phyloP scores from a whole-genome alignment of 92 coral and sea anemone genomes.

The Galaxea fascicularis region DNA sequence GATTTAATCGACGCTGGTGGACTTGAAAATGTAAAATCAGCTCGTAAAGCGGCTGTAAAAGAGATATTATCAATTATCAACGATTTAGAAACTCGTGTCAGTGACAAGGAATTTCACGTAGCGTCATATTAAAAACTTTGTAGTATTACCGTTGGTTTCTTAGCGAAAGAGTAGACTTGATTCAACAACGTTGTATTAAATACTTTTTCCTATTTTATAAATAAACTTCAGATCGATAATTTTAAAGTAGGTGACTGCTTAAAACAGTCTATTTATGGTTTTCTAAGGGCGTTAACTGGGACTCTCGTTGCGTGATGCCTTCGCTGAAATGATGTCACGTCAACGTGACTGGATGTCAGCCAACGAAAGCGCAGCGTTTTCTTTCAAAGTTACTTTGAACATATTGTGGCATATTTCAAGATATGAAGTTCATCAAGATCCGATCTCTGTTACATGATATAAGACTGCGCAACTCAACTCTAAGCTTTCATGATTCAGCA shows the following conservation, averaged over 20 bases:
- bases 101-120: background rate
- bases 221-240: background rate
- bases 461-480: no score
- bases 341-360: no score
- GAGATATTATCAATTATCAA: conserved; percentile 48
- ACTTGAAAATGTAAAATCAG: conserved; percentile 27
- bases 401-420: no score
- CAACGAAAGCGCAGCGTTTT: no score
- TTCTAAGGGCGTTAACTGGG: background rate
- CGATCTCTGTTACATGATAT: no score
- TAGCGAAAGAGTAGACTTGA: background rate
- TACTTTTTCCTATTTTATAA: background rate
- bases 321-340: no score
- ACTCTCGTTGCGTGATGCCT: background rate
- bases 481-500: no score
- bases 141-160: no score
- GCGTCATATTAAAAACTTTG: no score
- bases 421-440: no score
- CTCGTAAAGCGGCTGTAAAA: conserved; percentile 64
- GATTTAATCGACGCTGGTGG: conserved; percentile 59
- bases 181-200: background rate
- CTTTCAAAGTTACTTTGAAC: no score
- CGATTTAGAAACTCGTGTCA: conserved; percentile 51
- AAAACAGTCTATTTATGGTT: no score
- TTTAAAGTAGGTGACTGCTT: background rate